Evolutionary conservation across 35 echinoderm and acorn worm species (phyloP), one percentile per base, ranked within the genome.

Genomic region (Chiridota heheva): DNA sequence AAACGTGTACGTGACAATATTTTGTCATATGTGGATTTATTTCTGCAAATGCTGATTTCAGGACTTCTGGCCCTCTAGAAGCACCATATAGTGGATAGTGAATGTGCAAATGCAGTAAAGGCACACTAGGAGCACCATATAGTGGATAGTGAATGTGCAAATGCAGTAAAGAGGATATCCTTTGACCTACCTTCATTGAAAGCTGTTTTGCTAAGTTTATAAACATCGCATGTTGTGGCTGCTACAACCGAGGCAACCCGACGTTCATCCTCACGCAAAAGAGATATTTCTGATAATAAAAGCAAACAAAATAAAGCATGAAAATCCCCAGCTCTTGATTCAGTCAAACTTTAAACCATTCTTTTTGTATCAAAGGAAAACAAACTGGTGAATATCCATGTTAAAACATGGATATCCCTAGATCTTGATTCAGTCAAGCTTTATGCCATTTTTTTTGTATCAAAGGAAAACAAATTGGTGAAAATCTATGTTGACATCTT

Each of bases 261-360:
- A 7, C 89, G 58, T 13, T 84, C 80, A 55, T 87, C 84, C 27
- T 32, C 31, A 71, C 86, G 77, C 24, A 97, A 58, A 13, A 97
- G 45, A 44, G 93, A 86, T 49, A 97, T 97, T 86, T 97, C 93
- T 97, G 73, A 5, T n/a, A 36, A 68, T 13, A 40, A 45, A 81
- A 63, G 30, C 15, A 73, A 2, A 56, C 17, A 30, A 0, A 76
- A 32, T 55, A 71, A 24, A 43, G 39, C 28, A n/a, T 10, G 33
- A 55, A 17, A 25, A 55, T 55, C 15, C 49, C 49, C 15, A 55
- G 24, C 49, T 17, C 49, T 25, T 25, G 0, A n/a, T n/a, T 53
- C 10, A 10, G 10, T 12, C 47, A 10, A 53, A 10, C 47, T 12
- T 53, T n/a, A n/a, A 51, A 51, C 22, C 47, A 51, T 12, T 51